Conservation (phyloP, 1,140 invertebrate genomes). For the Pantala flavescens region DNA sequence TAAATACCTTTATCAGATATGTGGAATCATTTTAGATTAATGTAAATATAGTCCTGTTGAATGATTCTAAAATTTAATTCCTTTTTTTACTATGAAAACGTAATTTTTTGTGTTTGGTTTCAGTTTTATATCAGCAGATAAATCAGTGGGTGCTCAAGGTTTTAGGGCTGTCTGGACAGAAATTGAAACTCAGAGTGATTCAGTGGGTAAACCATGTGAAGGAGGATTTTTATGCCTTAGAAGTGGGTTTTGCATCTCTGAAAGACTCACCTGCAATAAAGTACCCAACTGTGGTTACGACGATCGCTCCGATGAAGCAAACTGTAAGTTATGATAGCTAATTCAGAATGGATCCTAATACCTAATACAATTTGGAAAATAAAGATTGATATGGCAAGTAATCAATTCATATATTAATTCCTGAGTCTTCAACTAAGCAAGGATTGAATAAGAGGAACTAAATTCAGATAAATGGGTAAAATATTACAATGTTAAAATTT, state of each 20-base stretch:
- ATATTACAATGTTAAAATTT: no score
- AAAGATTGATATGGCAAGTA: neutral
- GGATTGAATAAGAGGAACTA: neutral
- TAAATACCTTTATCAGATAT: no score
- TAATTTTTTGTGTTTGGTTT: slow-evolving; percentile 21
- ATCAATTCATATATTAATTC: neutral
- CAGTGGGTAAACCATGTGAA: slow-evolving; percentile 19
- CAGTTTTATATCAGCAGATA: slow-evolving; percentile 74
- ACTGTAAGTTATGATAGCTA: slow-evolving; percentile 53
- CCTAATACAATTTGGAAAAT: slow-evolving; percentile 32
- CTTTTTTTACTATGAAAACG: no score
- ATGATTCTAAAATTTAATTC: no score
- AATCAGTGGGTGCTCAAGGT: slow-evolving; percentile 68
- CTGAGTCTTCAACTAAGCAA: neutral
- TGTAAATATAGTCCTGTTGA: no score
- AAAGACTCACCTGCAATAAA: slow-evolving; percentile 63
- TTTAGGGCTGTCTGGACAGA: slow-evolving; percentile 87
- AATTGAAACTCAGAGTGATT: slow-evolving; percentile 20
- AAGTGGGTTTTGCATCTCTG: slow-evolving; percentile 68
- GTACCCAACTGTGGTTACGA: slow-evolving; percentile 68
- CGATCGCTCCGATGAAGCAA: slow-evolving; percentile 67
- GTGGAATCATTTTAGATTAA: no score
- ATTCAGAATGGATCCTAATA: slow-evolving; percentile 33
- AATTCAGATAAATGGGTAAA: no score
- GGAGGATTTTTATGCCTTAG: slow-evolving; percentile 56